Base-by-base conservation (phyloP, 2,888 invertebrate species). In the Rhingia rostrata region DNA sequence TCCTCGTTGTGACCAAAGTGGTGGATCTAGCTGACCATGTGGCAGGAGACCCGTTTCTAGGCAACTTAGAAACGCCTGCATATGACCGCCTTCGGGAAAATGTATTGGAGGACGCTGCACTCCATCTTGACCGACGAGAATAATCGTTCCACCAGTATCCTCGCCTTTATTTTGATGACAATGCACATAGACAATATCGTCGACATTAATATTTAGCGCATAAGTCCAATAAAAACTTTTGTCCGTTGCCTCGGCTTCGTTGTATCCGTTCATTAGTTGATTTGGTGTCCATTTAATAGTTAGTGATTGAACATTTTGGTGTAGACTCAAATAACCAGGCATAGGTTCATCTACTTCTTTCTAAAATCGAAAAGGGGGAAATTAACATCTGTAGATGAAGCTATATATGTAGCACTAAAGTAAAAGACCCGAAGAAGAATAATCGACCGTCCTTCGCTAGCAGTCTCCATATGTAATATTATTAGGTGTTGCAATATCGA, bases 251-350 rank as follows among this genome's bases (percentile, higher is more conserved):
- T 95, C 95, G 82, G 93, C 92, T 87, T 95, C 95, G 3, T 93
- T 93, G 87, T 95, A 95, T 0, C 97, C 97, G 89, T 98, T 98
- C 98, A 99, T 98, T 60, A 99, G 93, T 91, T 98, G 97, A 92
- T 98, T 98, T 0, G 98, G 98, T 0, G 98, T 98, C 98, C 98
- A 99, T 92, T 98, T 98, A 87, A 98, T 96, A 69, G 95, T 95
- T 72, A 98, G 92, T 0, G 95, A 94, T 49, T 95, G 95, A 5
- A 95, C 94, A 41, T 95, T 95, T 91, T 98, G 98, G 90, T 98
- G 98, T 32, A 99, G 93, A 86, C 98, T 98, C 86, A 98, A 92
- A 91, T 98, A 98, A 9, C 98, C 98, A 0, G 97, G 95, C 94
- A 98, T 95, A 0, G 96, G 94, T 88, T 96, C 96, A 37, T 94